These are phyloP conservation scores for Meandrina meandrites DNA, from an alignment of 92 coral and sea anemone genomes.

Conservation along the genomic window DNA sequence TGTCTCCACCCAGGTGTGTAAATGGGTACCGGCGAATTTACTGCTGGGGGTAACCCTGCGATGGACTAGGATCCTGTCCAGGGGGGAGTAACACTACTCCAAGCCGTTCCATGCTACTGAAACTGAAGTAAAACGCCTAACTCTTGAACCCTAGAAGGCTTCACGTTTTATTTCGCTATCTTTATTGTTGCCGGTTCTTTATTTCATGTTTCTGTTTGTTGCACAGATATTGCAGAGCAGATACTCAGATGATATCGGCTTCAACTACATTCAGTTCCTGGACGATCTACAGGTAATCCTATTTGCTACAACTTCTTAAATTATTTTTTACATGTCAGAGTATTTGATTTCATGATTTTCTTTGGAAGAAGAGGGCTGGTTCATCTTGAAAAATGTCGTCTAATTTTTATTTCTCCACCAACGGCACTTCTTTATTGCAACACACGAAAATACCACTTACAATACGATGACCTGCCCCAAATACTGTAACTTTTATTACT, in stretches of 20 bases:
- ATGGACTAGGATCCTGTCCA: background rate
- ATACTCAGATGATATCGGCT: conserved; percentile 91
- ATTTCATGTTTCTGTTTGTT: background rate
- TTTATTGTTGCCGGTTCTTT: background rate
- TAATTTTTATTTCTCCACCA: no score
- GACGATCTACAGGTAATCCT: conserved; percentile 75
- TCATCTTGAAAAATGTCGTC: no score
- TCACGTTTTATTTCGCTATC: background rate
- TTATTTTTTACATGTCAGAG: no score
- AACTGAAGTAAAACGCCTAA: no score
- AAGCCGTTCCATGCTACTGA: no score
- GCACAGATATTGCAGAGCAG: conserved; percentile 77
- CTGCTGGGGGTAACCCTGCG: background rate
- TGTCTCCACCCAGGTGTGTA: background rate
- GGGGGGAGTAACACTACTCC: no score
- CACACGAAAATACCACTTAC: no score
- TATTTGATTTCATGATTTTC: background rate
- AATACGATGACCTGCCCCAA: no score
- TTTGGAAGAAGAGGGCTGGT: no score
- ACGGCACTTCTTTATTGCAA: no score
- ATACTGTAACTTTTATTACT: no score
- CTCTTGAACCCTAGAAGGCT: background rate
- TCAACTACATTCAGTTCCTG: conserved; percentile 84
- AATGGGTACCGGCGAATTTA: no score
- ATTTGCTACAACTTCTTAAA: background rate